Evolutionary conservation across 1,140 invertebrate species (phyloP).

Genomic region (Sycobia sp.): DNA sequence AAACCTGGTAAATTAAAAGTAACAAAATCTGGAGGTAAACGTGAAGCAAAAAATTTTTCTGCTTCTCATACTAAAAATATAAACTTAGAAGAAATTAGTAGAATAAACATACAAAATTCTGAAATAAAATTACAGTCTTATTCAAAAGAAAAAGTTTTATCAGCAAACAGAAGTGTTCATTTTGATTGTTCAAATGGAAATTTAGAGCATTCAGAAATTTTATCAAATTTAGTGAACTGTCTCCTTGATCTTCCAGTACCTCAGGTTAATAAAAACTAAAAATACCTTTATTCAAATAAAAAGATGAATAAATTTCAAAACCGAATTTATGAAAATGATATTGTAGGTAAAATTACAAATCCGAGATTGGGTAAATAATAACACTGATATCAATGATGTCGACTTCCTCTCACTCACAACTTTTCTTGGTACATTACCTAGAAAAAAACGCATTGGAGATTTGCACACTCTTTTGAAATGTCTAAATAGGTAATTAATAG

Average conservation of each 20-base stretch:
- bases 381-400: constrained; percentile 50
- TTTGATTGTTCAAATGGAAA: constrained; percentile 41
- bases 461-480: constrained; percentile 54
- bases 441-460: constrained; percentile 53
- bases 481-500: constrained; percentile 51
- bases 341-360: constrained; percentile 55
- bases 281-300: constrained; percentile 10
- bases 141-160: constrained; percentile 1
- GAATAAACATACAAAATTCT: background rate
- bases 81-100: background rate
- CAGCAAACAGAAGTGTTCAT: constrained; percentile 24
- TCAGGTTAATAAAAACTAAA: constrained; percentile 42
- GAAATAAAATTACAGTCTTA: background rate
- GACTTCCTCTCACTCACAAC: constrained; percentile 55
- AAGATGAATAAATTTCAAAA: constrained; percentile 5
- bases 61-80: background rate
- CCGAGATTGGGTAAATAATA: constrained; percentile 53
- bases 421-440: constrained; percentile 56
- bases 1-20: constrained; percentile 32
- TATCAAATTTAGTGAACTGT: constrained; percentile 51
- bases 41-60: constrained; percentile 5
- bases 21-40: constrained; percentile 9
- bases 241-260: constrained; percentile 52
- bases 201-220: constrained; percentile 48
- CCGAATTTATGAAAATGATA: background rate